phyloP scores from a whole-genome alignment of 2,888 invertebrate genomes.

The Agrypnus murinus region DNA sequence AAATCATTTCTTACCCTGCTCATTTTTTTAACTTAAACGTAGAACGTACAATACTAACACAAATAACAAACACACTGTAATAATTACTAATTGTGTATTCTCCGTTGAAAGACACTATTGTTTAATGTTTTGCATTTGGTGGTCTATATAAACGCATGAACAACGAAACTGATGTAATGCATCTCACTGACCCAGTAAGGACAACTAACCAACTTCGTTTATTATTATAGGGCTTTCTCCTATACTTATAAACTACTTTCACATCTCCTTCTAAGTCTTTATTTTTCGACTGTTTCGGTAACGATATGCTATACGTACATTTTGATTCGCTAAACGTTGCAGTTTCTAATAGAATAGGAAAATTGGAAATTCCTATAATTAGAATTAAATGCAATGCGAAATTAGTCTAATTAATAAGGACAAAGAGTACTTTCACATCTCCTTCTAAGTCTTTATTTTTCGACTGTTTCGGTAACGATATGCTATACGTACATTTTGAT shows the following conservation, averaged over 20 bases:
- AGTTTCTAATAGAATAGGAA: no score
- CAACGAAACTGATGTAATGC: conserved; percentile 42
- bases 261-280: conserved; percentile 43
- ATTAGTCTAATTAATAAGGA: no score
- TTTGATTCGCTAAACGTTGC: no score
- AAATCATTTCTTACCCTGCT: no score
- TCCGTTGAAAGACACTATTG: neutral
- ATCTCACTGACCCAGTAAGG: conserved; percentile 45
- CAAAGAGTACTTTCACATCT: conserved; percentile 52
- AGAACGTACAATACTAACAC: no score
- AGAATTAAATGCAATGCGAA: no score
- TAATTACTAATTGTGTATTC: neutral
- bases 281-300: neutral
- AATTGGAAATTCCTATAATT: no score
- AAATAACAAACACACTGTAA: no score
- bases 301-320: no score
- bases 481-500: no score
- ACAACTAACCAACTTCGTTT: conserved; percentile 31
- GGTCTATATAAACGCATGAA: conserved; percentile 37
- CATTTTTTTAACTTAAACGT: no score
- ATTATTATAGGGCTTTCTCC: conserved; percentile 49
- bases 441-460: conserved; percentile 35
- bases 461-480: no score
- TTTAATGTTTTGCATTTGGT: neutral
- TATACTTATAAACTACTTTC: conserved; percentile 44